Conservation (phyloP, 2,888 invertebrate genomes). For the Tipula unca region DNA sequence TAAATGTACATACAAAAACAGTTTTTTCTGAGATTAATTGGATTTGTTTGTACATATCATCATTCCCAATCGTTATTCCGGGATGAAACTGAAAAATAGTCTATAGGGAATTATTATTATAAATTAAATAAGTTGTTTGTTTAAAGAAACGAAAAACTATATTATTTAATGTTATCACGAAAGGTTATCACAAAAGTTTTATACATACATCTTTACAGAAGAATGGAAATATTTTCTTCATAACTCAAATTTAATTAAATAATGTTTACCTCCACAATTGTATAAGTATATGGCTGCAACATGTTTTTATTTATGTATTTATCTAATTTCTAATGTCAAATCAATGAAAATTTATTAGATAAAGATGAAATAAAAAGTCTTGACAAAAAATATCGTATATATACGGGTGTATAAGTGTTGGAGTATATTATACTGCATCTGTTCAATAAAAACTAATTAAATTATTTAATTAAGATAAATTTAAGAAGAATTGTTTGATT, state of each 20-base stretch:
- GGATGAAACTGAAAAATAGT: not conserved
- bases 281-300: not conserved
- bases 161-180: not conserved
- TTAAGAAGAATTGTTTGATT: not conserved
- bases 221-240: not conserved
- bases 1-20: not conserved
- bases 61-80: not conserved
- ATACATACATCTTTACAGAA: not conserved
- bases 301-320: not conserved
- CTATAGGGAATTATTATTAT: not conserved
- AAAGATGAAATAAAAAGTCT: not conserved
- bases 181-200: not conserved
- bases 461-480: constrained; percentile 1
- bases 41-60: not conserved
- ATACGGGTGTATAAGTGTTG: not conserved
- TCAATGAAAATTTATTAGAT: constrained; percentile 8
- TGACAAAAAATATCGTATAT: not conserved
- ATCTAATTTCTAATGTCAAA: not conserved
- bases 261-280: not conserved
- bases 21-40: not conserved
- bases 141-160: not conserved
- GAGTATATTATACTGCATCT: not conserved
- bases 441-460: not conserved
- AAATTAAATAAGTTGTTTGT: not conserved
- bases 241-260: not conserved